Conservation (phyloP, 2,888 invertebrate species). For the Marasmarcha lunaedactyla region DNA sequence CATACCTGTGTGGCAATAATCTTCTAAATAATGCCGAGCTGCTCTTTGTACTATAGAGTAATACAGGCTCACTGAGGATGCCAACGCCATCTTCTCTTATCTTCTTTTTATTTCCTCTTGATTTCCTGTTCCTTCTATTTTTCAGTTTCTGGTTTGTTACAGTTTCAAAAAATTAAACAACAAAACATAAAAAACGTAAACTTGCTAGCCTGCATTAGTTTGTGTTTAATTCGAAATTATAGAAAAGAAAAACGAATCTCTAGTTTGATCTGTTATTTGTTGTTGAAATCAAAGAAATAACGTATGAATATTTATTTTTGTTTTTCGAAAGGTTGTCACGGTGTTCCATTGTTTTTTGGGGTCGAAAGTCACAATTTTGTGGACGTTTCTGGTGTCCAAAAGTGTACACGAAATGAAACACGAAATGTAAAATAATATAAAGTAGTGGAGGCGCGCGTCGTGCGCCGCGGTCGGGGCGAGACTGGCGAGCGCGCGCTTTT, state of each 20-base stretch:
- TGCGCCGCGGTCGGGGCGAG: constrained; percentile 52
- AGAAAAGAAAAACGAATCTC: constrained; percentile 36
- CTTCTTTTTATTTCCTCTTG: constrained; percentile 26
- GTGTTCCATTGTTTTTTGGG: constrained; percentile 16
- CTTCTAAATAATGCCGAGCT: constrained; percentile 75
- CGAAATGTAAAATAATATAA: constrained; percentile 64
- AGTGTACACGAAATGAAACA: constrained; percentile 67
- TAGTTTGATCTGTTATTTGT: constrained; percentile 63
- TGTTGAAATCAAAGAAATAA: constrained; percentile 33
- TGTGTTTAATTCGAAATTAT: constrained; percentile 23
- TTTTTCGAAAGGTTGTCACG: constrained; percentile 20
- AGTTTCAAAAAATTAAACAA: constrained; percentile 37
- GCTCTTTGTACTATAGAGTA: constrained; percentile 78
- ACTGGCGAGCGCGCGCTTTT: constrained; percentile 47
- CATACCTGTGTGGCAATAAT: constrained; percentile 76
- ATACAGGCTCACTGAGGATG: constrained; percentile 77
- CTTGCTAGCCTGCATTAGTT: constrained; percentile 39
- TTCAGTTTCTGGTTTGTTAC: constrained; percentile 32
- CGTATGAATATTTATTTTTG: constrained; percentile 45
- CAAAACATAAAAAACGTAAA: constrained; percentile 43
- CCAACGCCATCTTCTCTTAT: constrained; percentile 65
- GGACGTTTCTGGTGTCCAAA: constrained; percentile 58
- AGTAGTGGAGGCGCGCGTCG: constrained; percentile 56
- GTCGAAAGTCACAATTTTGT: constrained; percentile 64
- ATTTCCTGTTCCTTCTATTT: constrained; percentile 30